Evolutionary conservation across 2,797 vertebrate species (phyloP), one percentile per base, ranked within the genome.

Genomic region (Pygocentrus nattereri): DNA sequence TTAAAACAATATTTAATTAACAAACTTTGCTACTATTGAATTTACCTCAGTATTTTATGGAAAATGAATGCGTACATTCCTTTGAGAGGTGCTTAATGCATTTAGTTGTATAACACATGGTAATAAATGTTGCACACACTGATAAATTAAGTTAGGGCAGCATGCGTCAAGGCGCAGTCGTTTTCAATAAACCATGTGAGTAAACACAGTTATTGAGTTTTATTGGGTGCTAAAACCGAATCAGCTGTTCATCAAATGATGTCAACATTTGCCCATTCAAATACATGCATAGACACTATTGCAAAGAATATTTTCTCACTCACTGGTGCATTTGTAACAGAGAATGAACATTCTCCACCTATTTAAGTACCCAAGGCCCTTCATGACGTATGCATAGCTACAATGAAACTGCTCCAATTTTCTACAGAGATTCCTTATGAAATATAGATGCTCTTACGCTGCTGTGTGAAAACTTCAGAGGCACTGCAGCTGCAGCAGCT

Each of bases 401-500:
- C 65, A 64, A 90, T 90, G 85, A 90, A 91, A 90, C 85, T 89
- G 88, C 88, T 84, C 85, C 87, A 91, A 92, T 91, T 87, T 92
- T 91, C 87, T 91, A 90, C 87, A 91, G 82, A 86, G 85, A 88
- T 87, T 91, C 88, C 88, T 91, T 90, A 92, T 93, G 83, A 93
- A 93, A 93, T 88, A 92, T 91, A 87, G 88, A 92, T 85, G 84
- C 77, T 54, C 88, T 88, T 85, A 88, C 87, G 90, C 85, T 90
- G 90, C 86, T 85, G 79, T 88, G 89, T 92, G 93, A 92, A 88
- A 90, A 86, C 91, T 91, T 89, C 89, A 91, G 82, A 91, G 88
- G 90, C 88, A 88, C 89, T 90, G 83, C 89, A 89, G 90, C 86
- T 89, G 91, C 90, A 91, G 91, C 90, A 90, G 90, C 93, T 94